These are phyloP conservation scores for Amphiduros pacificus DNA, from an alignment of 2,888 invertebrate species.

Conservation along the genomic window DNA sequence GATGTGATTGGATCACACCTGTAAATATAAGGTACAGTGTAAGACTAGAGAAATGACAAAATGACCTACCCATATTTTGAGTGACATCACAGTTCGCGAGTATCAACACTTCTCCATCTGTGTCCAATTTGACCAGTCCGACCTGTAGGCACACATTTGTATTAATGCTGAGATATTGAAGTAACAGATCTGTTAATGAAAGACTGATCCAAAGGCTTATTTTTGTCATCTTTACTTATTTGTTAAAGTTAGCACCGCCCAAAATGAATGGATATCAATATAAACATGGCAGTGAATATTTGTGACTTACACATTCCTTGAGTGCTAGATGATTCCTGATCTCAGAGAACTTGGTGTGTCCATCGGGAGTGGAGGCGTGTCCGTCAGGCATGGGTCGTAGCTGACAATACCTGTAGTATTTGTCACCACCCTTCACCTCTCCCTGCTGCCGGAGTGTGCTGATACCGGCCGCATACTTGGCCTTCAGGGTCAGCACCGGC, in stretches of 20 bases:
- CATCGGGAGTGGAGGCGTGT: slow-evolving; percentile 4
- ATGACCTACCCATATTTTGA: slow-evolving; percentile 14
- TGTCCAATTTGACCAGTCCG: slow-evolving; percentile 2
- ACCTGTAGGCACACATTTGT: too few species aligned
- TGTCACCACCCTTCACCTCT: neutral
- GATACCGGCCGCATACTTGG: slow-evolving; percentile 6
- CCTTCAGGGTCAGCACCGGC: slow-evolving; percentile 1
- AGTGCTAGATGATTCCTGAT: slow-evolving; percentile 15
- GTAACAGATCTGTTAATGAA: too few species aligned
- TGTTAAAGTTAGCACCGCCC: too few species aligned
- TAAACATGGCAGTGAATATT: too few species aligned
- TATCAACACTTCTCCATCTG: slow-evolving; percentile 3
- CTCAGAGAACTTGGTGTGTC: slow-evolving; percentile 18
- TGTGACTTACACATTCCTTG: slow-evolving; percentile 14
- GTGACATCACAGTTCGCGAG: slow-evolving; percentile 20
- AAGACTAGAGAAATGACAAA: too few species aligned
- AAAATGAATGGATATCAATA: too few species aligned
- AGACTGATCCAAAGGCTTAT: too few species aligned
- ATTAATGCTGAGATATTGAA: too few species aligned
- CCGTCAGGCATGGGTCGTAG: too few species aligned
- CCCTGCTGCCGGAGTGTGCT: neutral
- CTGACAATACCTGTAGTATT: slow-evolving; percentile 12
- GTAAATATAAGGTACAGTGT: too few species aligned
- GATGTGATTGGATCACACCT: too few species aligned
- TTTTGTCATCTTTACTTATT: too few species aligned